phyloP scores from a whole-genome alignment of 2,797 vertebrate genomes.

The Loriculus beryllinus region DNA sequence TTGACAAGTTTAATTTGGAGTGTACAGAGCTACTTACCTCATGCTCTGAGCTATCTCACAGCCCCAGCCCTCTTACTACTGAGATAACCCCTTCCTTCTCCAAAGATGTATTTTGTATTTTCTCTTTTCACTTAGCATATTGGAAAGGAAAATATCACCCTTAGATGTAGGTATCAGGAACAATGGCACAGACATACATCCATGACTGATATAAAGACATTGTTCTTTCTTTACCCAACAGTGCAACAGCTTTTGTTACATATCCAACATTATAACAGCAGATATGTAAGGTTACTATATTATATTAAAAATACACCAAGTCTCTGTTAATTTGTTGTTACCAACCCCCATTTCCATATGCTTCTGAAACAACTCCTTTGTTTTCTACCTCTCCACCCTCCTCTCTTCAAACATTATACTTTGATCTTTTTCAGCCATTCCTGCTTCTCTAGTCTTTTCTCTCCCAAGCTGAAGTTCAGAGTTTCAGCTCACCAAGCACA shows the following conservation, averaged over 20 bases:
- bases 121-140: not conserved
- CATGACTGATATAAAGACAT: not conserved
- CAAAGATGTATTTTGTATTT: not conserved
- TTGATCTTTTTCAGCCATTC: slow-evolving; percentile 19
- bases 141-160: not conserved
- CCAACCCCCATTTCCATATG: not conserved
- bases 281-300: not conserved
- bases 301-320: not conserved
- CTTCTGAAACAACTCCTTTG: not conserved
- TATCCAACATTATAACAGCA: not conserved
- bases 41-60: not conserved
- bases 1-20: not conserved
- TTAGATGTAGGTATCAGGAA: not conserved
- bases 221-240: not conserved
- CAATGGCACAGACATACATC: not conserved
- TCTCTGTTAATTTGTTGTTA: not conserved
- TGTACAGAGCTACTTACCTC: not conserved
- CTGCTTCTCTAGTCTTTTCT: not conserved
- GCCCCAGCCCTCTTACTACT: not conserved
- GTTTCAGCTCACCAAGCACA: slow-evolving; percentile 6
- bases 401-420: not conserved
- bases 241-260: not conserved
- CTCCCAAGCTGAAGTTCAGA: not conserved
- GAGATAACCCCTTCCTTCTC: not conserved
- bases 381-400: not conserved